phyloP scores from a whole-genome alignment of 2,888 invertebrate genomes.

The Tinea trinotella region DNA sequence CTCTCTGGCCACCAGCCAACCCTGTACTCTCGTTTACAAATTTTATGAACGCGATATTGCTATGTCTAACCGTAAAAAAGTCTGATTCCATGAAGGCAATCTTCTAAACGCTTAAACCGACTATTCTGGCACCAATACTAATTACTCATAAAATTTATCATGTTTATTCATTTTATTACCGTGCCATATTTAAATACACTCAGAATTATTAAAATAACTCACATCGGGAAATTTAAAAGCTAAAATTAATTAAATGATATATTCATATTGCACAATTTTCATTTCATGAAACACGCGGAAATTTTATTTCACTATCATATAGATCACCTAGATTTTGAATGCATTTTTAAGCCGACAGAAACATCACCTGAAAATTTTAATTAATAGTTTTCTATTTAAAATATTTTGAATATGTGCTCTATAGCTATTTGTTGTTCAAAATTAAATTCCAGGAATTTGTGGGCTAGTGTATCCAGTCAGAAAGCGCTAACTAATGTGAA shows the following conservation, averaged over 20 bases:
- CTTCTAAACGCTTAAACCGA: neutral
- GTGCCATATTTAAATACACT: too few species aligned
- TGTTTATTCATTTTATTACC: too few species aligned
- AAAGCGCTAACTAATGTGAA: conserved; percentile 16
- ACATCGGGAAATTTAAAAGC: too few species aligned
- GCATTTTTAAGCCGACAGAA: neutral
- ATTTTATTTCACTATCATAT: neutral
- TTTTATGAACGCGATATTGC: conserved; percentile 16
- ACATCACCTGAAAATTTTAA: conserved; percentile 11
- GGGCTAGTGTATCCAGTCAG: neutral
- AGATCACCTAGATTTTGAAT: neutral
- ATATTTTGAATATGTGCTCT: neutral
- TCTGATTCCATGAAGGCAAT: conserved; percentile 7
- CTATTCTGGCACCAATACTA: neutral
- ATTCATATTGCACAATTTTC: neutral
- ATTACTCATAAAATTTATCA: neutral
- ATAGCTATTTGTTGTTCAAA: neutral
- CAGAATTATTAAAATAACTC: too few species aligned
- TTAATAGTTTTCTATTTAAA: conserved; percentile 6
- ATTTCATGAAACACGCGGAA: neutral
- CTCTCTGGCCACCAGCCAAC: conserved; percentile 41
- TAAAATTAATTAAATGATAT: neutral
- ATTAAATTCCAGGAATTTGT: conserved; percentile 16
- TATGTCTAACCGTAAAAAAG: conserved; percentile 11
- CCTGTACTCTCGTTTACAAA: conserved; percentile 27